These are phyloP conservation scores for Kradibia gibbosae DNA, from an alignment of 1,140 invertebrate genomes.

Conservation along the genomic window DNA sequence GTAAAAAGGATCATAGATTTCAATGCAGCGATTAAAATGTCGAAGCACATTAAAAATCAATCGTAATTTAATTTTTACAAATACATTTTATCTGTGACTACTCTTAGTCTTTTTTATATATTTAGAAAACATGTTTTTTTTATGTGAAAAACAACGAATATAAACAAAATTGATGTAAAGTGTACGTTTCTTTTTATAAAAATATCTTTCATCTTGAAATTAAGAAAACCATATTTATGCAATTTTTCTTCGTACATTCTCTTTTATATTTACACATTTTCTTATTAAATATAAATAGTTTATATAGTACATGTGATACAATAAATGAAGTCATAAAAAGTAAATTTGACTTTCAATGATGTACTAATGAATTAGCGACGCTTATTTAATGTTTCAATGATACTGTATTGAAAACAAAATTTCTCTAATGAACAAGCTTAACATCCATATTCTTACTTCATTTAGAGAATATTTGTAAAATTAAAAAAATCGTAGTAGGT, in stretches of 20 bases:
- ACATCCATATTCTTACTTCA: slow-evolving; percentile 24
- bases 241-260: slow-evolving; percentile 39
- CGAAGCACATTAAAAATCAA: too few relatives aligned
- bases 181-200: neutral
- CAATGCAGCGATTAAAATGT: too few relatives aligned
- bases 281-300: slow-evolving; percentile 43
- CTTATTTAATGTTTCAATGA: slow-evolving; percentile 48
- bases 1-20: too few relatives aligned
- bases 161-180: slow-evolving; percentile 25
- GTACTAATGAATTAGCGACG: slow-evolving; percentile 42
- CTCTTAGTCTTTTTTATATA: too few relatives aligned
- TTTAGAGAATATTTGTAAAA: slow-evolving; percentile 41
- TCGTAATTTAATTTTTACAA: too few relatives aligned
- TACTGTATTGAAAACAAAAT: slow-evolving; percentile 23
- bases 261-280: slow-evolving; percentile 42
- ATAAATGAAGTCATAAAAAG: neutral
- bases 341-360: slow-evolving; percentile 29
- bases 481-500: slow-evolving; percentile 20
- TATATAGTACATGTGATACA: slow-evolving; percentile 49
- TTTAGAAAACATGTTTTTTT: too few relatives aligned
- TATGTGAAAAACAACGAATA: slow-evolving; percentile 31
- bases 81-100: too few relatives aligned
- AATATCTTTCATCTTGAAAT: slow-evolving; percentile 16
- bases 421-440: slow-evolving; percentile 16
- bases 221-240: slow-evolving; percentile 8